phyloP scores from a whole-genome alignment of 2,888 invertebrate genomes.

The Scelioninae gen. 2 region DNA sequence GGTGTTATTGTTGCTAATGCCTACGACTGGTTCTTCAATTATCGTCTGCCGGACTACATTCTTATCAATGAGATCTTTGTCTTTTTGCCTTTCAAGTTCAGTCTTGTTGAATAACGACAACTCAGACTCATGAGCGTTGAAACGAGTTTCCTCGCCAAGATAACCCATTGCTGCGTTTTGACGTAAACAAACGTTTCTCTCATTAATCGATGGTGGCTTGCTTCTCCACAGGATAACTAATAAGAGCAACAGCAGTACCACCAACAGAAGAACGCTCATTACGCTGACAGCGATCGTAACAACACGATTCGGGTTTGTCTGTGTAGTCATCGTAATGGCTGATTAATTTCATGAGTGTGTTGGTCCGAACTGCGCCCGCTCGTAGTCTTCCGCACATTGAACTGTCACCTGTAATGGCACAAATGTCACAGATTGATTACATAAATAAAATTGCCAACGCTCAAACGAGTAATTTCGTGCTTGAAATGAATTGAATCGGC shows the following conservation, averaged over 20 bases:
- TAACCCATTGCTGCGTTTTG: slow-evolving; percentile 42
- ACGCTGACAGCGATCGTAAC: slow-evolving; percentile 52
- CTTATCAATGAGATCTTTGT: slow-evolving; percentile 46
- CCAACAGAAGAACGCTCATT: slow-evolving; percentile 53
- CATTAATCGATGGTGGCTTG: slow-evolving; percentile 54
- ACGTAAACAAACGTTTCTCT: slow-evolving; percentile 51
- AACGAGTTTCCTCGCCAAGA: slow-evolving; percentile 28
- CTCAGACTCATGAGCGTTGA: slow-evolving; percentile 36
- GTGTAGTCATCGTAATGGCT: slow-evolving; percentile 53
- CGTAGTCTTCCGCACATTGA: slow-evolving; percentile 44
- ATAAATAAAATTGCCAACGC: slow-evolving; percentile 27
- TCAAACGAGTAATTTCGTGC: slow-evolving; percentile 33
- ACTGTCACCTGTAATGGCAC: slow-evolving; percentile 51
- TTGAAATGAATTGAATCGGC: slow-evolving; percentile 25
- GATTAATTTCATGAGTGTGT: slow-evolving; percentile 58
- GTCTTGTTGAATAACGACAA: slow-evolving; percentile 43
- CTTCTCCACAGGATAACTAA: slow-evolving; percentile 58
- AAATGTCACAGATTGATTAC: slow-evolving; percentile 41
- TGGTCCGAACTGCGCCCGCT: slow-evolving; percentile 44
- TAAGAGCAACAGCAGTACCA: slow-evolving; percentile 53
- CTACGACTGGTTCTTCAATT: neutral
- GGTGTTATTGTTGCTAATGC: slow-evolving; percentile 14
- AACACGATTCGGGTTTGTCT: slow-evolving; percentile 53
- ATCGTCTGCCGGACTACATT: slow-evolving; percentile 2
- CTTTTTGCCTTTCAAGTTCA: slow-evolving; percentile 43